These are phyloP conservation scores for Holothuria scabra DNA, from an alignment of 53 echinoderm and acorn worm genomes.

Conservation along the genomic window DNA sequence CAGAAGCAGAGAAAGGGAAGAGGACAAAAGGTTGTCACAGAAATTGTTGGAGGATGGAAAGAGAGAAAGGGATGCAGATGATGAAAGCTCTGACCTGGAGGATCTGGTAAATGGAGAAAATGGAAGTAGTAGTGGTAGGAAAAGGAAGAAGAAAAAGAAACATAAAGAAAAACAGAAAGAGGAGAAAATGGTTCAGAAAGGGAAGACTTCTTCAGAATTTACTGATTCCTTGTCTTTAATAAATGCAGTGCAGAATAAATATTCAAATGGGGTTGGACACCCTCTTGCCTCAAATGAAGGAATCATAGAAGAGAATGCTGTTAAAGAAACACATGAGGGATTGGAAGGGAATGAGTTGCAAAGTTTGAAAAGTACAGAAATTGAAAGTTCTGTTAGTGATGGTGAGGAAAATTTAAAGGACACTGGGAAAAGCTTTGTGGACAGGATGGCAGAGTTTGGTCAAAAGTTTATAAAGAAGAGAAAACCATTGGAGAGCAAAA, in stretches of 20 bases:
- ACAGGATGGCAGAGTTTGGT: not conserved
- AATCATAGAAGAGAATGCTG: too few species aligned
- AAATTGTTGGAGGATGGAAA: conserved; percentile 1
- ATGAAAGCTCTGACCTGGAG: conserved; percentile 30
- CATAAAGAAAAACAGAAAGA: not conserved
- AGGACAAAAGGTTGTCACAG: too few species aligned
- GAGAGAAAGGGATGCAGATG: conserved; percentile 24
- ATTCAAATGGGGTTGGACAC: not conserved
- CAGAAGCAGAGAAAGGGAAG: too few species aligned
- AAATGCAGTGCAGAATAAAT: not conserved
- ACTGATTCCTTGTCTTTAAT: too few species aligned
- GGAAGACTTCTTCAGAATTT: too few species aligned
- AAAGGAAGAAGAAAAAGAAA: not conserved
- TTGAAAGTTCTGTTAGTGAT: too few species aligned
- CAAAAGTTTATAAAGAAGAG: not conserved
- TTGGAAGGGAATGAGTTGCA: too few species aligned
- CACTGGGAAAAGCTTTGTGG: too few species aligned
- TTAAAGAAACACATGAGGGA: too few species aligned
- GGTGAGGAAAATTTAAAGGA: too few species aligned
- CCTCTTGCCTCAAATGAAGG: not conserved
- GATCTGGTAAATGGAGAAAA: not conserved
- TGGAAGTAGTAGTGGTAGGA: not conserved
- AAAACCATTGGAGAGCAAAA: not conserved
- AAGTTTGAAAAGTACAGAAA: too few species aligned
- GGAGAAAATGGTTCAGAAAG: not conserved